Percentiles rank a stretch among this genome's conserved stretches.
These are phyloP conservation scores for Bembecia ichneumoniformis DNA, from an alignment of 2,888 invertebrate genomes.

Conservation along the genomic window DNA sequence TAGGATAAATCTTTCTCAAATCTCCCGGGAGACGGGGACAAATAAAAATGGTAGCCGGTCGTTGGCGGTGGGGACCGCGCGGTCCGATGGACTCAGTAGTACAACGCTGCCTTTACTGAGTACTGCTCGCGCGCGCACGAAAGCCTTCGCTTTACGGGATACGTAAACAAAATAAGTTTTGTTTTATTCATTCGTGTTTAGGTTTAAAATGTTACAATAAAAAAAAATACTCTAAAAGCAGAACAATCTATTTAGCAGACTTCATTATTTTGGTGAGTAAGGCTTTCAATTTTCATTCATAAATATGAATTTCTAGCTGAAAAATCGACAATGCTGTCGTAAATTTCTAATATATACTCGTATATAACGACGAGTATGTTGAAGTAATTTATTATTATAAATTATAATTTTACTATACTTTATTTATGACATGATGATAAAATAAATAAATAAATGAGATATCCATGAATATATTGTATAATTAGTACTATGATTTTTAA, in stretches of 20 bases:
- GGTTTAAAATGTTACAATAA: no score
- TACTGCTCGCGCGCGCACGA: slow-evolving; percentile 39
- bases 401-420: no score
- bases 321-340: background rate
- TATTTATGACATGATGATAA: no score
- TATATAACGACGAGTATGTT: no score
- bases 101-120: slow-evolving; percentile 47
- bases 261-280: background rate
- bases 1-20: slow-evolving; percentile 55
- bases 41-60: slow-evolving; percentile 53
- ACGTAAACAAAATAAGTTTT: background rate
- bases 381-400: no score
- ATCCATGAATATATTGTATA: no score
- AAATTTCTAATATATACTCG: no score
- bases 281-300: background rate
- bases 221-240: no score
- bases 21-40: slow-evolving; percentile 53
- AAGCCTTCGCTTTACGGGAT: no score
- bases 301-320: background rate
- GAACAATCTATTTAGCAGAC: no score
- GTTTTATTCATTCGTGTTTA: background rate
- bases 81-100: slow-evolving; percentile 38
- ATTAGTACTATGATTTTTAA: no score
- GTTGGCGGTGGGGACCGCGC: slow-evolving; percentile 55
- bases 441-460: no score